Evolutionary conservation across 2,797 vertebrate species (phyloP).

Genomic region (Psittacula derbiana): DNA sequence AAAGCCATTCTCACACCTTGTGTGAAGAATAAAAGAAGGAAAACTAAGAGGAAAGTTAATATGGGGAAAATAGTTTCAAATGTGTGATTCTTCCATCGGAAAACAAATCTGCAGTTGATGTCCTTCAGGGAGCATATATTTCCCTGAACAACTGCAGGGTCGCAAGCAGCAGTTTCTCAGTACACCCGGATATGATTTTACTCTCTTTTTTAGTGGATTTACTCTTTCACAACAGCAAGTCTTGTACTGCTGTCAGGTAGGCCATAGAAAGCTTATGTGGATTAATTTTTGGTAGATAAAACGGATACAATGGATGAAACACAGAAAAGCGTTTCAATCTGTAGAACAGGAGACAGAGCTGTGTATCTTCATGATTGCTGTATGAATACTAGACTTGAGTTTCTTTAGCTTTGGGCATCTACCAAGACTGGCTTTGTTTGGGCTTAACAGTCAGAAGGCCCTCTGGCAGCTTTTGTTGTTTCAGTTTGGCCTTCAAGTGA

Average conservation of each 20-base stretch:
- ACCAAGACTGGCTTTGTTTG: neutral
- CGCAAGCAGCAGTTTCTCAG: slow-evolving; percentile 35
- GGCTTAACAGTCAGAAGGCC: neutral
- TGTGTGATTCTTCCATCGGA: slow-evolving; percentile 56
- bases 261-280: slow-evolving; percentile 2
- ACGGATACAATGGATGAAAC: neutral
- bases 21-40: slow-evolving; percentile 38
- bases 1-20: slow-evolving; percentile 29
- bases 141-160: slow-evolving; percentile 50
- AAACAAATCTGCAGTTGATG: slow-evolving; percentile 44
- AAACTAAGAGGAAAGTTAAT: slow-evolving; percentile 55
- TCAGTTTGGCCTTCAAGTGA: neutral
- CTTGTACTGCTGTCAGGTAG: slow-evolving; percentile 37
- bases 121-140: slow-evolving; percentile 52
- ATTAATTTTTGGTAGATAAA: slow-evolving; percentile 40
- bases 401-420: neutral
- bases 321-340: neutral
- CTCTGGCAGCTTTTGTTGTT: neutral
- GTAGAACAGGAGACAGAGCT: neutral
- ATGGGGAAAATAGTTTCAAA: slow-evolving; percentile 51
- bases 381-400: neutral
- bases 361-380: neutral
- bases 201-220: slow-evolving; percentile 8
- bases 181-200: slow-evolving; percentile 42
- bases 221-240: slow-evolving; percentile 26